phyloP scores from a whole-genome alignment of 1,140 invertebrate genomes.

The Lanistes nyassanus region DNA sequence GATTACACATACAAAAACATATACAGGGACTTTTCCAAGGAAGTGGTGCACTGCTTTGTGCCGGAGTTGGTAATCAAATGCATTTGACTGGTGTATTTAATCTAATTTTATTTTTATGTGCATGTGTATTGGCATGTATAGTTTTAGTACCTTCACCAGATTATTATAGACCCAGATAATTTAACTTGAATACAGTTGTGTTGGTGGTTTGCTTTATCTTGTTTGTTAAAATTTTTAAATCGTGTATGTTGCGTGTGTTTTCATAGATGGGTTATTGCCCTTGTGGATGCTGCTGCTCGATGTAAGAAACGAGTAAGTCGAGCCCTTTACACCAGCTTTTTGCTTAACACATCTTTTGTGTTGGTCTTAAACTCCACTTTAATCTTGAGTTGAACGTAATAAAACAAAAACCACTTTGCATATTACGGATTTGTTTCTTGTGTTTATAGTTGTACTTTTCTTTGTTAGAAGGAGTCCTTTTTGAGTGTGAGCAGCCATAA shows the following conservation, averaged over 20 bases:
- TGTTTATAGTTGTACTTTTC: not conserved
- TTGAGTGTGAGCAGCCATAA: constrained; percentile 75
- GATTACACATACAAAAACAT: too few relatives aligned
- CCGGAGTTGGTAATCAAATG: too few relatives aligned
- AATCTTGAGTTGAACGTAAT: not conserved
- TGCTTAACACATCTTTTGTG: not conserved
- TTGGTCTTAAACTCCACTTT: not conserved
- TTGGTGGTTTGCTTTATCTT: not conserved
- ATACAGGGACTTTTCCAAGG: too few relatives aligned
- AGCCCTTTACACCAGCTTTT: not conserved
- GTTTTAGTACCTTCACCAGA: too few relatives aligned
- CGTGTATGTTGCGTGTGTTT: constrained; percentile 1
- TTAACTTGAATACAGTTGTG: not conserved
- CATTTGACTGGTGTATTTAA: too few relatives aligned
- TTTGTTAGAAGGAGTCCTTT: constrained; percentile 78
- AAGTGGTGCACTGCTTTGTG: too few relatives aligned
- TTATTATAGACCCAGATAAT: too few relatives aligned
- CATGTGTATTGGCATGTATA: too few relatives aligned
- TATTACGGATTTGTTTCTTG: too few relatives aligned
- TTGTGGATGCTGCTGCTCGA: constrained; percentile 69
- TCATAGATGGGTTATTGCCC: constrained; percentile 70
- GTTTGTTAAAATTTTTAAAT: not conserved
- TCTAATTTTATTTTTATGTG: too few relatives aligned
- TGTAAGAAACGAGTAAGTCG: constrained; percentile 51
- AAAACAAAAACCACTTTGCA: not conserved